Evolutionary conservation across 2,888 invertebrate species (phyloP), one percentile per base, ranked within the genome.

Genomic region (Zhuqinia jingwanae): DNA sequence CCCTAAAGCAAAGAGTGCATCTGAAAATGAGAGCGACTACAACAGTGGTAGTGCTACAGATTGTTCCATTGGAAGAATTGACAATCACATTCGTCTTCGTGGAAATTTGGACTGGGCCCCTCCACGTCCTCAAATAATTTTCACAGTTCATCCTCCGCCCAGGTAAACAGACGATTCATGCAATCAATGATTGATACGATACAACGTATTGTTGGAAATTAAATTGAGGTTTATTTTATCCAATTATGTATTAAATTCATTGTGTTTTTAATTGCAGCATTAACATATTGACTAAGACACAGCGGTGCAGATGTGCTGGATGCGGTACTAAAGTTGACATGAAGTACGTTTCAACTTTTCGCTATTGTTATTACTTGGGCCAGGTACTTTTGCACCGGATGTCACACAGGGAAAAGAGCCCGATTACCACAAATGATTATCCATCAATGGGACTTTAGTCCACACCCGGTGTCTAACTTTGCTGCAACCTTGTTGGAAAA

Each of bases 71-170:
- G 90, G 89, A n/a, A 88, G 85, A 47, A 83, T 90, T 20, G 90
- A 90, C 17, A 89, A 90, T 81, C 89, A 90, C 75, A 90, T 91
- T 84, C 73, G 91, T 27, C 92, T 96, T 25, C 93, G 97, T 50
- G 97, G 97, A 8, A 96, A 96, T 15, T 92, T 94, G 70, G 96
- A 96, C 91, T 97, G 97, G 97, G 97, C 97, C 0, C 97, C 97
- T 15, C 96, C 96, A 0, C 93, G 97, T 84, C 94, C 95, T 45
- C 97, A 97, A 92, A 95, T 97, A 77, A 96, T 97, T 89, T 96
- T 96, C 91, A 96, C 95, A 1, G 93, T 95, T 83, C 96, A 96
- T 93, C 95, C 95, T 2, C 90, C 94, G 13, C 94, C 95, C 58
- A 94, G 94, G 96, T 96, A 93, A 93, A 94, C 47, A 36, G 8